Evolutionary conservation across 2,888 invertebrate genomes (phyloP), one percentile per base, ranked within the genome.

Genomic region (Clitarchus hookeri): DNA sequence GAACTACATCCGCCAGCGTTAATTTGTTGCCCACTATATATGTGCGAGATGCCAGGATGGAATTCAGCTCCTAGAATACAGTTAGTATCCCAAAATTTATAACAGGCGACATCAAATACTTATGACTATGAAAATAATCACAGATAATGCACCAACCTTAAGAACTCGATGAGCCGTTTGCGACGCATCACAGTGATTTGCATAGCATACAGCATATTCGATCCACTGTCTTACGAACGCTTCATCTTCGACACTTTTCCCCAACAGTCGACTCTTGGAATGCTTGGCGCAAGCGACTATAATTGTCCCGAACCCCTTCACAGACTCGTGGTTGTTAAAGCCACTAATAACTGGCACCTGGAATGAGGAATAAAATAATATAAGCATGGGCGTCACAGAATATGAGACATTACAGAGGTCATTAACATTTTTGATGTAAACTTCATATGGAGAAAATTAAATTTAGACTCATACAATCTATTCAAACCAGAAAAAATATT

Each of bases 1-100:
- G 91, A 44, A 95, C 94, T 87, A 96, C 91, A 91, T 96, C 96
- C 13, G 96, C 94, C 79, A 96, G 91, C 0, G 95, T 95, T 87
- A 93, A 90, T 79, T 90, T 91, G 87, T 93, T 92, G 0, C 93
- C 93, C 36, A 94, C 93, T 85, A 95, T 91, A 90, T 94, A 95
- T 0, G 94, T 93, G 88, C 92, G 92, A 44, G 91, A 91, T 86
- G 91, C 90, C 44, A 95, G 91, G 9, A 92, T 91, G 23, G 89
- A 90, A 90, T 95, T 94, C 44, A 95, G 90, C 89, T 95, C 94
- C 91, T 94, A 88, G 86, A 92, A 92, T 86, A 84, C 25, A 86
- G 36, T 36, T 36, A 65, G 82, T 36, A 84, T 25, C 16, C 80
- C 26, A 84, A 78, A 25, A n/a, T 26, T 53, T 48, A 11, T 16